phyloP scores from a whole-genome alignment of 2,113 vertebrate genomes.

The Chionomys nivalis region DNA sequence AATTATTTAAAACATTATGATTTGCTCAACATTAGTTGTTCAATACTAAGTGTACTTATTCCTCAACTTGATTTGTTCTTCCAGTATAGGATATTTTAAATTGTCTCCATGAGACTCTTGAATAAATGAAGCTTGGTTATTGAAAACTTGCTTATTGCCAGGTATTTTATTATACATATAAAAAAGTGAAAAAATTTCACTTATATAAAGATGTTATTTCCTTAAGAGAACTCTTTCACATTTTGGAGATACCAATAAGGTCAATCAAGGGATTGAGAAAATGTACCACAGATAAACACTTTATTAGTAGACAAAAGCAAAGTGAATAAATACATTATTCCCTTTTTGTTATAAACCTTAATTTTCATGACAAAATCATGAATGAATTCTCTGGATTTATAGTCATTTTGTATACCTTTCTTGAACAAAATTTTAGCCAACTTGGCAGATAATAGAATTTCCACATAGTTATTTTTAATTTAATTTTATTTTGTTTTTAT shows the following conservation, averaged over 20 bases:
- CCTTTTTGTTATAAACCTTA: conserved; percentile 18
- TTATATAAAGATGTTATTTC: background rate
- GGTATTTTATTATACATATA: conserved; percentile 26
- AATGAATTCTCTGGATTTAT: background rate
- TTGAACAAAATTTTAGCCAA: background rate
- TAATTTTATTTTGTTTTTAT: no score
- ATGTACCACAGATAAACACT: conserved; percentile 67
- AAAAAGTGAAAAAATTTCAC: conserved; percentile 39
- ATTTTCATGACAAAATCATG: conserved; percentile 38
- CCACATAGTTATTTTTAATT: background rate
- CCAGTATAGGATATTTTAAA: background rate
- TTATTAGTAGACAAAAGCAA: conserved; percentile 68
- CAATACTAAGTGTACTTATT: background rate
- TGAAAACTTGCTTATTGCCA: background rate
- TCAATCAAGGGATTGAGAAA: conserved; percentile 61
- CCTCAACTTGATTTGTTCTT: conserved; percentile 27
- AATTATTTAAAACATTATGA: conserved; percentile 23
- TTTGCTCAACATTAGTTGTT: background rate
- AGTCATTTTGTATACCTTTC: background rate
- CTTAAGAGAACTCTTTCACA: conserved; percentile 57
- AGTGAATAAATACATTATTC: background rate
- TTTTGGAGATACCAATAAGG: conserved; percentile 70
- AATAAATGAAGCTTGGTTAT: conserved; percentile 5
- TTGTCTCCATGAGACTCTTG: background rate
- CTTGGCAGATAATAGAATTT: background rate